Evolutionary conservation across 2,888 invertebrate species (phyloP).

Genomic region (Silvanus unidentatus): DNA sequence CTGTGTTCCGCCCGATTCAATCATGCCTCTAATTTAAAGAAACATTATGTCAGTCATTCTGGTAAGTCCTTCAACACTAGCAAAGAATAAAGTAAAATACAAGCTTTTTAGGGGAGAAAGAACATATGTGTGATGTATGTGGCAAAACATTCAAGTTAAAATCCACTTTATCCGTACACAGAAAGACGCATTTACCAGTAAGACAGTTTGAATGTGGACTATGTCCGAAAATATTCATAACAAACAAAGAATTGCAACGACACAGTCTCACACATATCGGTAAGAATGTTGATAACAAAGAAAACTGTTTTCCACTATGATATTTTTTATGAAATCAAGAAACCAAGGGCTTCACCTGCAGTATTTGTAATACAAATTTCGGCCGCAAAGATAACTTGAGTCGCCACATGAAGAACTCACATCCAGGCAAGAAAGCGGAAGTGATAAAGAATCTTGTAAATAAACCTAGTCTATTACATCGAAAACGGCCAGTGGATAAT

Average conservation of each 20-base stretch:
- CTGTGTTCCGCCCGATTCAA: conserved; percentile 56
- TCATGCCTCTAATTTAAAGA: conserved; percentile 62
- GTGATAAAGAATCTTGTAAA: conserved; percentile 31
- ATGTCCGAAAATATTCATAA: conserved; percentile 63
- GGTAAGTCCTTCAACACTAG: conserved; percentile 35
- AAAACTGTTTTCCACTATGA: too few relatives aligned
- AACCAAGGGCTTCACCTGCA: conserved; percentile 64
- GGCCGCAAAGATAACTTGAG: conserved; percentile 72
- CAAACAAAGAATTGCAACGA: conserved; percentile 62
- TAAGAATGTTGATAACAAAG: conserved; percentile 35
- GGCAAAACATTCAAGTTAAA: conserved; percentile 56
- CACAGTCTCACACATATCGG: conserved; percentile 66
- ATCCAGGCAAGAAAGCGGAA: conserved; percentile 49
- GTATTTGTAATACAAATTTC: conserved; percentile 64
- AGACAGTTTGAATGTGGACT: conserved; percentile 57
- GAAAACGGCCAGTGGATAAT: conserved; percentile 33
- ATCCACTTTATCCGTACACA: conserved; percentile 55
- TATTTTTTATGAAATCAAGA: conserved; percentile 49
- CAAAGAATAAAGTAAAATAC: conserved; percentile 4
- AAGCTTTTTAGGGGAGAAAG: conserved; percentile 47
- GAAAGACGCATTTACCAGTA: conserved; percentile 49
- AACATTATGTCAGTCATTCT: conserved; percentile 58
- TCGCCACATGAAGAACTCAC: conserved; percentile 70
- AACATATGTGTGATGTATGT: conserved; percentile 55
- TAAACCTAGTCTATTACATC: conserved; percentile 15